These are phyloP conservation scores for Eucera pruinosa DNA, from an alignment of 2,888 invertebrate genomes.

Conservation along the genomic window DNA sequence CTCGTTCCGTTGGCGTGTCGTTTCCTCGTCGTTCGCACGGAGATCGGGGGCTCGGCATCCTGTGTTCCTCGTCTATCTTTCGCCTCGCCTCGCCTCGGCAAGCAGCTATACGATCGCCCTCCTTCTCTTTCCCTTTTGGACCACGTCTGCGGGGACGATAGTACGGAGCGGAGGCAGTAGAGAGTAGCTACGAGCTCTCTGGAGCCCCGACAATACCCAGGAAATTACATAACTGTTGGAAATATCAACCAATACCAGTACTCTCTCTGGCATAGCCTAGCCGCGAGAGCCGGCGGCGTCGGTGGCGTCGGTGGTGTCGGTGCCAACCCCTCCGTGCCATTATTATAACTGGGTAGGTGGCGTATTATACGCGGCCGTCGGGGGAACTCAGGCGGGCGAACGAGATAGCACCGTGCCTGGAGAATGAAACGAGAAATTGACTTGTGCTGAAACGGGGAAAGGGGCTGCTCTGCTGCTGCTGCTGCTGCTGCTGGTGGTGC, in stretches of 20 bases:
- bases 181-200: slow-evolving; percentile 65
- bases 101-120: neutral
- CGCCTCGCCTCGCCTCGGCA: neutral
- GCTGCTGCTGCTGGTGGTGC: no score
- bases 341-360: slow-evolving; percentile 83
- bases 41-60: neutral
- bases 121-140: slow-evolving; percentile 41
- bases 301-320: slow-evolving; percentile 52
- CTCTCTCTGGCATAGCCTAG: slow-evolving; percentile 64
- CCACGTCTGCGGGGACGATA: slow-evolving; percentile 57
- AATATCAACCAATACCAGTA: slow-evolving; percentile 84
- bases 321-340: slow-evolving; percentile 75
- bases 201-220: slow-evolving; percentile 82
- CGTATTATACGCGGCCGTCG: slow-evolving; percentile 83
- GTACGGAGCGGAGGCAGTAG: slow-evolving; percentile 45
- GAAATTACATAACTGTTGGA: slow-evolving; percentile 85
- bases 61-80: slow-evolving; percentile 4
- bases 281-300: slow-evolving; percentile 65
- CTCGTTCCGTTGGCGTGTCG: slow-evolving; percentile 28
- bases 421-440: slow-evolving; percentile 84
- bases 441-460: slow-evolving; percentile 79
- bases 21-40: slow-evolving; percentile 12
- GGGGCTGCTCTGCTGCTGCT: no score
- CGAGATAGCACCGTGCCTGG: slow-evolving; percentile 82
- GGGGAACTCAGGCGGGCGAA: slow-evolving; percentile 83